Conservation (phyloP, 2,113 vertebrate species). For the Brachionichthys hirsutus region DNA sequence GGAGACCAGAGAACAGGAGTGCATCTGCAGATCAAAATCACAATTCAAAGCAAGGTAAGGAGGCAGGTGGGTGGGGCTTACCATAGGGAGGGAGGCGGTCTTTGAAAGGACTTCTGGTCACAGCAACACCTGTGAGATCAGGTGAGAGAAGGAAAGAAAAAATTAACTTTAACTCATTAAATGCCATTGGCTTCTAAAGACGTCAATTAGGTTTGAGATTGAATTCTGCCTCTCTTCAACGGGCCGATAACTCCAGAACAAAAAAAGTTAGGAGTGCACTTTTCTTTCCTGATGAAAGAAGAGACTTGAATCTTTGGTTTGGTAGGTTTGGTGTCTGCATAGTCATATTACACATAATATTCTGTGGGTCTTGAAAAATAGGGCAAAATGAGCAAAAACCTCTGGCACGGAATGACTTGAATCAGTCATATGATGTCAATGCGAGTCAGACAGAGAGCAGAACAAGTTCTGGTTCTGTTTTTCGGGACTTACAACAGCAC, state of each 20-base stretch:
- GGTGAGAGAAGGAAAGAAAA: neutral
- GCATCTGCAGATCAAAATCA: neutral
- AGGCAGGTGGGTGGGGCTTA: conserved; percentile 18
- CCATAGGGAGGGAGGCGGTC: conserved; percentile 61
- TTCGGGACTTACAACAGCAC: neutral
- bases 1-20: neutral
- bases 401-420: too few relatives aligned
- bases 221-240: too few relatives aligned
- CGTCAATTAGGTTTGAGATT: too few relatives aligned
- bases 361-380: too few relatives aligned
- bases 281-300: too few relatives aligned
- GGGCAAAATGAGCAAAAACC: too few relatives aligned
- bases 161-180: neutral
- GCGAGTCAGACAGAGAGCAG: neutral
- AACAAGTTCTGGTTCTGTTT: neutral
- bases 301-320: too few relatives aligned
- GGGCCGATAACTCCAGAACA: too few relatives aligned
- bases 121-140: conserved; percentile 55
- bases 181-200: too few relatives aligned
- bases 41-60: neutral
- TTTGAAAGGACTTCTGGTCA: conserved; percentile 53
- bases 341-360: too few relatives aligned
- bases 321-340: too few relatives aligned
- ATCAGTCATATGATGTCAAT: neutral
- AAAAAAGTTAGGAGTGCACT: too few relatives aligned